Evolutionary conservation across 2,888 invertebrate genomes (phyloP).

Genomic region (Troides helena): DNA sequence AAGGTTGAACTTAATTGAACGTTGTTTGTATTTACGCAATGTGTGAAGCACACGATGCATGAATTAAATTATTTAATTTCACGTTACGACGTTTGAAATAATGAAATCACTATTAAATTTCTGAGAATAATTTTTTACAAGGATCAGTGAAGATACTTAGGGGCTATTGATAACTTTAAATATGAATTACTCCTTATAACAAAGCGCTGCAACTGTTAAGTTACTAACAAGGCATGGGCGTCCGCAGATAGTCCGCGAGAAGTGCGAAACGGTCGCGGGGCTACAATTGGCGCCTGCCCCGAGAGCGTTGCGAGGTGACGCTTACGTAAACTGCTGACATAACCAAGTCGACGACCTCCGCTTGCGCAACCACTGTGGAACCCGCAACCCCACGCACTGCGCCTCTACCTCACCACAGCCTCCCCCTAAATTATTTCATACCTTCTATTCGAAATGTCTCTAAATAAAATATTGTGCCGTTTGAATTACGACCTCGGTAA

Average conservation of each 20-base stretch:
- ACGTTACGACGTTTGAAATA: slow-evolving; percentile 13
- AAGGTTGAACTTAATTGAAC: slow-evolving; percentile 70
- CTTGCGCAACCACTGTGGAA: slow-evolving; percentile 73
- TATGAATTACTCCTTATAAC: slow-evolving; percentile 30
- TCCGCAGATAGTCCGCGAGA: slow-evolving; percentile 71
- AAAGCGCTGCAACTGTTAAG: slow-evolving; percentile 46
- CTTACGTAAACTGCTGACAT: slow-evolving; percentile 79
- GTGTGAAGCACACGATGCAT: slow-evolving; percentile 33
- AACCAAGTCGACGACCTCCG: slow-evolving; percentile 78
- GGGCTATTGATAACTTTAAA: slow-evolving; percentile 8
- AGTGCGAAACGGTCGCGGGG: slow-evolving; percentile 72
- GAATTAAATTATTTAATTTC: slow-evolving; percentile 22
- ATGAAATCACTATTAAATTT: slow-evolving; percentile 14
- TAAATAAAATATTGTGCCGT: slow-evolving; percentile 71
- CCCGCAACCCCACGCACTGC: slow-evolving; percentile 68
- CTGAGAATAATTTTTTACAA: not conserved
- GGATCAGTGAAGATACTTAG: not conserved
- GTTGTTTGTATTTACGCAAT: slow-evolving; percentile 58
- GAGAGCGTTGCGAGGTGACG: slow-evolving; percentile 75
- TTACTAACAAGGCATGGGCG: slow-evolving; percentile 62
- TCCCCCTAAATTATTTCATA: slow-evolving; percentile 63
- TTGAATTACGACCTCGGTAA: slow-evolving; percentile 65
- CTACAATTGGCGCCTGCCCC: slow-evolving; percentile 67
- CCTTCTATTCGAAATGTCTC: slow-evolving; percentile 70
- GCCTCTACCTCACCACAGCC: slow-evolving; percentile 41